These are phyloP conservation scores for Phania funesta DNA, from an alignment of 2,888 invertebrate genomes.

Conservation along the genomic window DNA sequence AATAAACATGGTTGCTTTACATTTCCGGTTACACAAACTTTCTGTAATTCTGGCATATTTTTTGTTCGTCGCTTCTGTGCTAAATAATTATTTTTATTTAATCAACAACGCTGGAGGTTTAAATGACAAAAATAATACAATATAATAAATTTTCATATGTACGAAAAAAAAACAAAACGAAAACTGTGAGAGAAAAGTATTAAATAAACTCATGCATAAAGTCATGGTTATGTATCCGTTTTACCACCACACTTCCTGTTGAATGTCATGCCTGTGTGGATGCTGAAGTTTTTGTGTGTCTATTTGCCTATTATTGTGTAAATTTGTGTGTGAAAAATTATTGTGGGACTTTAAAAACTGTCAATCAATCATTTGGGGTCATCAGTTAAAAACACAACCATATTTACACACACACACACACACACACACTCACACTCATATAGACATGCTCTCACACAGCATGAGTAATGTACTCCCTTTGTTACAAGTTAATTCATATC, in stretches of 20 bases:
- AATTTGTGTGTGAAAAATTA: constrained; percentile 39
- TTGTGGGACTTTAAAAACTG: constrained; percentile 64
- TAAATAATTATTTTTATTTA: constrained; percentile 76
- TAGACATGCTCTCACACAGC: background rate
- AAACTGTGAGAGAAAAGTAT: background rate
- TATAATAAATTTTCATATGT: constrained; percentile 12
- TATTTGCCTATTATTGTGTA: background rate
- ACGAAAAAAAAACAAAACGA: background rate
- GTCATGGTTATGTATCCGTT: constrained; percentile 56
- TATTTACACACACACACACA: background rate
- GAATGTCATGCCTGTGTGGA: constrained; percentile 53
- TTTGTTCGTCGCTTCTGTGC: constrained; percentile 31
- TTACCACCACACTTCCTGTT: constrained; percentile 62
- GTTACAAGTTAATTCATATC: constrained; percentile 24
- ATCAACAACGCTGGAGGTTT: constrained; percentile 61
- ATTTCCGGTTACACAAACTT: constrained; percentile 62
- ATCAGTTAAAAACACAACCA: constrained; percentile 56
- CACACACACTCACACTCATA: background rate
- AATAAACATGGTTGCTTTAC: constrained; percentile 64
- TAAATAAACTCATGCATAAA: constrained; percentile 41
- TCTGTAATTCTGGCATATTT: constrained; percentile 69
- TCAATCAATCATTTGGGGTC: constrained; percentile 69
- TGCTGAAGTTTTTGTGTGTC: constrained; percentile 4
- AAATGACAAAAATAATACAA: constrained; percentile 22
- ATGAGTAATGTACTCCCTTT: constrained; percentile 40